A percentile compares a stretch with the other conserved stretches of the same genome.
phyloP scores from a whole-genome alignment of 2,113 vertebrate species.

The Hippopotamus amphibius region DNA sequence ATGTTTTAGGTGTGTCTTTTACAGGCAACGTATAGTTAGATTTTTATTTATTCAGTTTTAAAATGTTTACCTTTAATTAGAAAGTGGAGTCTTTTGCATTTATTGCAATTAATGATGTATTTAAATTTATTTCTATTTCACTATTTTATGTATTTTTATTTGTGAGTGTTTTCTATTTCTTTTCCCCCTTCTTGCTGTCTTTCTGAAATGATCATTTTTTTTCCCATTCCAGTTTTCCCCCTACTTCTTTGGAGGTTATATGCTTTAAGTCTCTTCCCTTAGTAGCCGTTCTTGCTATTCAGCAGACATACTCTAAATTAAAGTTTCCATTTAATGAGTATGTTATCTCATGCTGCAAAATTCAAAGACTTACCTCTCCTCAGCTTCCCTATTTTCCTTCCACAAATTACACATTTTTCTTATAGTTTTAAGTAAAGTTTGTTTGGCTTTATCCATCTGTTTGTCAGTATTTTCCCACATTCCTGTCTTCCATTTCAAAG shows the following conservation, averaged over 20 bases:
- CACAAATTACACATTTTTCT: constrained; percentile 31
- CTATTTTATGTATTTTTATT: background rate
- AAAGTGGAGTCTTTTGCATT: background rate
- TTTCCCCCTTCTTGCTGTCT: background rate
- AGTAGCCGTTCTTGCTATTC: background rate
- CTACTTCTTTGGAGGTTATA: background rate
- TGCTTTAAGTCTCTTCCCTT: background rate
- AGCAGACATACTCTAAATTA: background rate
- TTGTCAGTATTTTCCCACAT: background rate
- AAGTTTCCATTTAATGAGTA: background rate
- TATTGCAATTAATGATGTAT: background rate
- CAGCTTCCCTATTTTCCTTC: background rate
- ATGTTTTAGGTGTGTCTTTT: background rate
- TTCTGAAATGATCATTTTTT: constrained; percentile 31
- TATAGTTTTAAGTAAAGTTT: constrained; percentile 35
- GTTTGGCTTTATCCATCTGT: background rate
- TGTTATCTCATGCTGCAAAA: background rate
- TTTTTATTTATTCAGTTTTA: constrained; percentile 37
- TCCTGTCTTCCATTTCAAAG: background rate
- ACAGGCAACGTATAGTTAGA: background rate
- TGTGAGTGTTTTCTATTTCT: background rate
- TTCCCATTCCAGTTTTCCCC: background rate
- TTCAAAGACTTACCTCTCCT: background rate
- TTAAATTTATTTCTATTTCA: background rate
- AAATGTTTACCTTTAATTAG: constrained; percentile 21